phyloP scores from a whole-genome alignment of 2,113 vertebrate genomes.

The Brevimyrus niger region DNA sequence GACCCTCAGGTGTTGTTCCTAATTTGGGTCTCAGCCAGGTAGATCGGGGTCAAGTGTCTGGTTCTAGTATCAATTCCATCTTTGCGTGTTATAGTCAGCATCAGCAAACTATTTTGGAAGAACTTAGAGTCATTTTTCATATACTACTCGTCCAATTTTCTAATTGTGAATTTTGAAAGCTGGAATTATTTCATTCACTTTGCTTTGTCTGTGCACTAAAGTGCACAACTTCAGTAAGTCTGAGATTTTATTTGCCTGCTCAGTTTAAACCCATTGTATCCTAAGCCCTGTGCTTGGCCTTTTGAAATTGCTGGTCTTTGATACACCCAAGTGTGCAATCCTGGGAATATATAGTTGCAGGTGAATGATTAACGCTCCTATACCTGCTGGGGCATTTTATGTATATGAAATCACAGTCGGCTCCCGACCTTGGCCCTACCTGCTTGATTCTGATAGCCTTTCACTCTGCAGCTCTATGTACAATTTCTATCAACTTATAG shows the following conservation, averaged over 20 bases:
- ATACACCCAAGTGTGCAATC: slow-evolving; percentile 44
- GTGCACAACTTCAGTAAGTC: neutral
- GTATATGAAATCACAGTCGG: neutral
- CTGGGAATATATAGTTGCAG: slow-evolving; percentile 32
- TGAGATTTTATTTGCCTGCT: neutral
- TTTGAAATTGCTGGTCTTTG: slow-evolving; percentile 29
- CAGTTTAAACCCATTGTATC: neutral
- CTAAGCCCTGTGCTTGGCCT: neutral
- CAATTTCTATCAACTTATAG: slow-evolving; percentile 16
- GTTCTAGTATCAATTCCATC: neutral
- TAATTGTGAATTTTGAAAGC: neutral
- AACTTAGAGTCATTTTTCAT: neutral
- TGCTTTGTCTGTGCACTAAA: neutral
- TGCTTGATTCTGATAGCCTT: neutral
- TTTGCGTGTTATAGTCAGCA: neutral
- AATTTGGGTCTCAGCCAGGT: neutral
- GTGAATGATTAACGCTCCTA: slow-evolving; percentile 59
- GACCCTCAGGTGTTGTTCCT: slow-evolving; percentile 18
- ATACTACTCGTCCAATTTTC: neutral
- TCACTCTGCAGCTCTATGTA: neutral
- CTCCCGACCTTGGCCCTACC: neutral
- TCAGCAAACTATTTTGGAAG: neutral
- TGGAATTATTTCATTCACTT: neutral
- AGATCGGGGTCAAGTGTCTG: neutral
- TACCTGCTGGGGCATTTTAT: neutral